phyloP scores from a whole-genome alignment of 2,797 vertebrate species.

The Xiphorhynchus erythropygius region DNA sequence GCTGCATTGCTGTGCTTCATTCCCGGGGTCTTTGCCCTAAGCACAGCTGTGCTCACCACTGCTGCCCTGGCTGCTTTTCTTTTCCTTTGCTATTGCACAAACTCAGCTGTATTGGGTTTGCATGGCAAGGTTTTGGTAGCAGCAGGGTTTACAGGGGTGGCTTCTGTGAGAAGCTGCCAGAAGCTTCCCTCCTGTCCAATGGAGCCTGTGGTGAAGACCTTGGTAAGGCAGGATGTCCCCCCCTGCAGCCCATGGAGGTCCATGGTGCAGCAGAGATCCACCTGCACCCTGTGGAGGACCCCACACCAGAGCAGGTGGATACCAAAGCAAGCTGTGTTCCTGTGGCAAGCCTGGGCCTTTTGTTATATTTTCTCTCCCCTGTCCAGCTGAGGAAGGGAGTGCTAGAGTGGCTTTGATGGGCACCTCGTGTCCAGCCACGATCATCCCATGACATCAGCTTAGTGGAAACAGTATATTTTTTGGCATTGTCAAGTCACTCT shows the following conservation, averaged over 20 bases:
- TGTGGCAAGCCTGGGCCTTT: not conserved
- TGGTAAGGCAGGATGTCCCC: not conserved
- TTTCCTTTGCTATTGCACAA: not conserved
- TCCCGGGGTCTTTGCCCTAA: not conserved
- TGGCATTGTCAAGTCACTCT: not conserved
- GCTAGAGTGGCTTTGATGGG: not conserved
- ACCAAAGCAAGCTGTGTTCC: not conserved
- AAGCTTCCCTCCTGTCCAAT: accelerated
- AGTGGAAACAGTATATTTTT: not conserved
- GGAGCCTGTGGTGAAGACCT: not conserved
- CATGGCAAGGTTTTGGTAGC: not conserved
- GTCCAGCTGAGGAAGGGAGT: not conserved
- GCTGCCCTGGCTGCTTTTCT: not conserved
- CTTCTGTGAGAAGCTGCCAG: not conserved
- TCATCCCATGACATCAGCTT: not conserved
- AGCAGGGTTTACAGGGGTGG: not conserved
- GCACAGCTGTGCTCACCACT: accelerated
- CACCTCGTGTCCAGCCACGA: not conserved
- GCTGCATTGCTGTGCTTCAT: not conserved
- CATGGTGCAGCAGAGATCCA: not conserved
- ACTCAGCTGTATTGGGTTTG: accelerated
- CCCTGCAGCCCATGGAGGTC: not conserved
- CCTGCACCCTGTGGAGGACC: not conserved
- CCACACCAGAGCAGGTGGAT: not conserved
- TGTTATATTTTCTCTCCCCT: not conserved